These are phyloP conservation scores for Augochlorella aurata DNA, from an alignment of 2,888 invertebrate genomes.

Conservation along the genomic window DNA sequence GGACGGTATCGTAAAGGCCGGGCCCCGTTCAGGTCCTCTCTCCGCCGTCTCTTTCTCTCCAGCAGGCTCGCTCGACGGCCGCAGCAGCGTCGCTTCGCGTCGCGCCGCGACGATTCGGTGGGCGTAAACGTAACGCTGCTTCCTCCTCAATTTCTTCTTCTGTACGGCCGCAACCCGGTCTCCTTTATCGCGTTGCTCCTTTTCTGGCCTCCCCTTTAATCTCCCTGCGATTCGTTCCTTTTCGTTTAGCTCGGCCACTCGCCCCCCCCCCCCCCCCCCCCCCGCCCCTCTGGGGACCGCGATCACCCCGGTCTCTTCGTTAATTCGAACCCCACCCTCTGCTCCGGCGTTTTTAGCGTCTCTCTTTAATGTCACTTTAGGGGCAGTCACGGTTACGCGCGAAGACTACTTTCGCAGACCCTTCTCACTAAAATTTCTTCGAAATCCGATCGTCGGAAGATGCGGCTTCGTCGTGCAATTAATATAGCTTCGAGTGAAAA, in stretches of 20 bases:
- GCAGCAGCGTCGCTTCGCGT: conserved; percentile 16
- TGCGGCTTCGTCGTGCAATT: too few species aligned
- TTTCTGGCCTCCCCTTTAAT: conserved; percentile 42
- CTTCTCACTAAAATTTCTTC: too few species aligned
- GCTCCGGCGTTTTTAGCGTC: conserved; percentile 16
- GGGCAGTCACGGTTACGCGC: too few species aligned
- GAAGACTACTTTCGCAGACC: too few species aligned
- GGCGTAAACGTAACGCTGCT: conserved; percentile 69
- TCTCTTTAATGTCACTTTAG: conserved; percentile 38
- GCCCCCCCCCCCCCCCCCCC: background rate
- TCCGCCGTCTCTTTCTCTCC: conserved; percentile 56
- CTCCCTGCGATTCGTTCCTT: conserved; percentile 53
- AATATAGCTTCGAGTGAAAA: too few species aligned
- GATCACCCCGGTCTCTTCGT: conserved; percentile 27
- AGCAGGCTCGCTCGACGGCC: conserved; percentile 39
- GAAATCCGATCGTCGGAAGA: too few species aligned
- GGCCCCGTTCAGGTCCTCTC: conserved; percentile 45
- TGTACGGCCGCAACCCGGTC: conserved; percentile 28
- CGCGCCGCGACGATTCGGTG: conserved; percentile 60
- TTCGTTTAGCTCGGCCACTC: conserved; percentile 9
- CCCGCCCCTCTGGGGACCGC: background rate
- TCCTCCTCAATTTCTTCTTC: conserved; percentile 45
- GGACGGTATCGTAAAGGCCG: conserved; percentile 73
- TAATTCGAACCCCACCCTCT: conserved; percentile 27
- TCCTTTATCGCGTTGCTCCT: conserved; percentile 28